These are phyloP conservation scores for Brachionus paranguensis DNA, from an alignment of 1,140 invertebrate species.

Conservation along the genomic window DNA sequence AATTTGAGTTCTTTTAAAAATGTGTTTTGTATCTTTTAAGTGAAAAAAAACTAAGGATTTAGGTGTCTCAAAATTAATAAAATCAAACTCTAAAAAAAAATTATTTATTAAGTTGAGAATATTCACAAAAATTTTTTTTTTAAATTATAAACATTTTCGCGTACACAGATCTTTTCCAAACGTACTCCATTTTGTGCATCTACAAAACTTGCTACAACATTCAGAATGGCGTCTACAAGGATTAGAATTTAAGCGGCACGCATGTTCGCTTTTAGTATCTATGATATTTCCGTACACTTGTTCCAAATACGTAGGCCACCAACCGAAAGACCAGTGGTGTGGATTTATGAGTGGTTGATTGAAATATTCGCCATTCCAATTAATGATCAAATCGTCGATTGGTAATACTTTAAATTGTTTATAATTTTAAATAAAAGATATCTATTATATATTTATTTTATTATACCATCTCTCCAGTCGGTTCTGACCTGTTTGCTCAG, in stretches of 20 bases:
- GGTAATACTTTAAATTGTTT: background rate
- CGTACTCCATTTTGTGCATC: conserved; percentile 2
- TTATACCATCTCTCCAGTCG: background rate
- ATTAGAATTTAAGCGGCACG: conserved; percentile 12
- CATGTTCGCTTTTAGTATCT: background rate
- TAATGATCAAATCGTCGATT: background rate
- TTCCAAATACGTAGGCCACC: background rate
- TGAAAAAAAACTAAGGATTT: background rate
- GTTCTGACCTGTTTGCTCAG: background rate
- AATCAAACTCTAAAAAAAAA: background rate
- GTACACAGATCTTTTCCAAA: background rate
- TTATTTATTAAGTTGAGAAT: too few species aligned
- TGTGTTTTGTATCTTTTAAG: too few species aligned
- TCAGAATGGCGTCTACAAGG: background rate
- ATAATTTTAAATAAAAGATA: background rate
- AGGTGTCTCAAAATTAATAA: background rate
- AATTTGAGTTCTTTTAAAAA: too few species aligned
- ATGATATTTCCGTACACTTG: background rate
- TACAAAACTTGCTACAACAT: conserved; percentile 32
- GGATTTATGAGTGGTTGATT: background rate
- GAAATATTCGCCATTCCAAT: background rate
- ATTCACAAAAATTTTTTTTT: background rate
- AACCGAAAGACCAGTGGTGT: background rate
- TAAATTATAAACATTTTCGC: background rate
- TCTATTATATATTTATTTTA: background rate